Conservation (phyloP, 2,113 vertebrate genomes). For the Dascyllus trimaculatus region DNA sequence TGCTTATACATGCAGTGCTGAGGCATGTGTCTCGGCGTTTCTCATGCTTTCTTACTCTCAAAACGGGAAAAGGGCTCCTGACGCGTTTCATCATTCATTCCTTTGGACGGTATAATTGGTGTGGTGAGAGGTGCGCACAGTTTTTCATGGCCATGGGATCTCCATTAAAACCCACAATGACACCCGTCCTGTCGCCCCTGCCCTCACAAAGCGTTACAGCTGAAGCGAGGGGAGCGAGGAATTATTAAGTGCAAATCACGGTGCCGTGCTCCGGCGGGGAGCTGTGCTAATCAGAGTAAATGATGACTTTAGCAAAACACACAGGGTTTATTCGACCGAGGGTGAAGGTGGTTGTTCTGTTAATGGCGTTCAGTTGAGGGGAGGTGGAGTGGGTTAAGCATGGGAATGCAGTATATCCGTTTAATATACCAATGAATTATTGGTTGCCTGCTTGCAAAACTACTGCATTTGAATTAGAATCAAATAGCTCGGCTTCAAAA, state of each 20-base stretch:
- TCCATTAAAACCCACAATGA: conserved; percentile 49
- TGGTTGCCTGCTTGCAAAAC: conserved; percentile 10
- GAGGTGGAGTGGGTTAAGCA: conserved; percentile 22
- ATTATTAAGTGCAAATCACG: conserved; percentile 56
- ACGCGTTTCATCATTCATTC: conserved; percentile 45
- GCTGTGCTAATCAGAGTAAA: conserved; percentile 59
- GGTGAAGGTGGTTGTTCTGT: neutral
- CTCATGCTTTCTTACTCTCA: conserved; percentile 13
- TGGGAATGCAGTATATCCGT: conserved; percentile 25
- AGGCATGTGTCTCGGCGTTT: conserved; percentile 9
- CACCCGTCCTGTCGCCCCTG: conserved; percentile 11
- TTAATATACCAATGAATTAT: conserved; percentile 46
- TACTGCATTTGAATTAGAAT: conserved; percentile 25
- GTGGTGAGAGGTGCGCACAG: conserved; percentile 21
- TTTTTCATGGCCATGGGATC: conserved; percentile 42
- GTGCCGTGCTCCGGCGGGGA: conserved; percentile 26
- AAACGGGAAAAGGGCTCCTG: conserved; percentile 9
- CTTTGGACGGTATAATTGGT: conserved; percentile 50
- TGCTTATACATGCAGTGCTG: conserved; percentile 31
- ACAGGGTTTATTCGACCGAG: conserved; percentile 9
- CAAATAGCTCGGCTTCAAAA: conserved; percentile 24
- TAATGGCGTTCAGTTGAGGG: conserved; percentile 2
- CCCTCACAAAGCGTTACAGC: conserved; percentile 13
- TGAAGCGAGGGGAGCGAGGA: conserved; percentile 31
- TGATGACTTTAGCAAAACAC: conserved; percentile 60